These are phyloP conservation scores for Cuniculus paca DNA, from an alignment of 2,797 vertebrate genomes.

Conservation along the genomic window DNA sequence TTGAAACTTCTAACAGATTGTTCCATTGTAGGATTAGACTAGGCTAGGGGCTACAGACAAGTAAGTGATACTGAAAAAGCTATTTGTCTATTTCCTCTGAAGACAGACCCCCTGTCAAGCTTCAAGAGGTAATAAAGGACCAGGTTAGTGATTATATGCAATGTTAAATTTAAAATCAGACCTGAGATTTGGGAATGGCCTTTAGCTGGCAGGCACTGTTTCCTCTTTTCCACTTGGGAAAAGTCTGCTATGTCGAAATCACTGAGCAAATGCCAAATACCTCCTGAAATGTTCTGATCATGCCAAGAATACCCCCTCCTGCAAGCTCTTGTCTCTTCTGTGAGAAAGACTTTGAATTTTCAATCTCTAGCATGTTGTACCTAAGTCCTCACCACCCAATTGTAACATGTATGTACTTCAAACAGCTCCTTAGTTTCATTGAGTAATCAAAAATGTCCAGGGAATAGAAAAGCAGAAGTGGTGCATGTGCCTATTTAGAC, in stretches of 20 bases:
- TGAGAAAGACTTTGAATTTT: conserved; percentile 65
- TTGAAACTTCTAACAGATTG: conserved; percentile 36
- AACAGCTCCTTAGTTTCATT: neutral
- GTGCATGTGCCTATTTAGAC: neutral
- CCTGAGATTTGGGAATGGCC: conserved; percentile 56
- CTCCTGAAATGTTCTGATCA: conserved; percentile 66
- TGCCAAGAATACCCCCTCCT: neutral
- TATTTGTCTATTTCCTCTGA: neutral
- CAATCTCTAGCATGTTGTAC: conserved; percentile 11
- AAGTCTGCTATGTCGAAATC: conserved; percentile 43
- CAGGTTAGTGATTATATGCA: neutral
- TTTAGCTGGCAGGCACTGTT: conserved; percentile 34
- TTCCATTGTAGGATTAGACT: neutral
- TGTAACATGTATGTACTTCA: conserved; percentile 13
- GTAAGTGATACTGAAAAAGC: neutral
- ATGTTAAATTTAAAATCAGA: conserved; percentile 54
- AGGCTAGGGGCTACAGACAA: neutral
- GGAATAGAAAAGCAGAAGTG: neutral
- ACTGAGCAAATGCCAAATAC: conserved; percentile 60
- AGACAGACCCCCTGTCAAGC: neutral
- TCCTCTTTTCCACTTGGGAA: conserved; percentile 18
- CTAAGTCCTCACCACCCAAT: conserved; percentile 39
- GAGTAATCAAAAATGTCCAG: conserved; percentile 27
- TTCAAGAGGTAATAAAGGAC: conserved; percentile 5
- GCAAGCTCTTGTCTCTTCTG: neutral